Conservation (phyloP, 1,140 invertebrate genomes). For the Triops cancriformis region DNA sequence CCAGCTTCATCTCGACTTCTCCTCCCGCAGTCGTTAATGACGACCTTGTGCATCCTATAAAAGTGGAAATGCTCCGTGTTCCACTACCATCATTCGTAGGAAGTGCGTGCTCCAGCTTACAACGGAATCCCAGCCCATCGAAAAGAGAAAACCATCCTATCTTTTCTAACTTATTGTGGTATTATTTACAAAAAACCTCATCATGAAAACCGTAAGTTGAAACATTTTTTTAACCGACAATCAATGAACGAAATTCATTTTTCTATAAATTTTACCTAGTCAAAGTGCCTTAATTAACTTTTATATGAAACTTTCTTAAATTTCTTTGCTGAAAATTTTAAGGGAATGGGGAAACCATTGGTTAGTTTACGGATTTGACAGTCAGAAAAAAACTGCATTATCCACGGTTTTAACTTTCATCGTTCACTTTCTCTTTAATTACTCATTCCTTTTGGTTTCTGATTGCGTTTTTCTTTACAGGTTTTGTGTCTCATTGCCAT, state of each 20-base stretch:
- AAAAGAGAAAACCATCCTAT: background rate
- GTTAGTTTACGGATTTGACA: background rate
- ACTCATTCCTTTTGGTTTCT: background rate
- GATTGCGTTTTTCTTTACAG: background rate
- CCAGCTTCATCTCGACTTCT: background rate
- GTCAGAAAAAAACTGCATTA: background rate
- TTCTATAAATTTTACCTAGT: too few relatives aligned
- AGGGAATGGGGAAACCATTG: too few relatives aligned
- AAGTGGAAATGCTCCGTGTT: background rate
- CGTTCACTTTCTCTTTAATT: background rate
- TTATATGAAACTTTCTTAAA: too few relatives aligned
- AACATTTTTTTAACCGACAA: too few relatives aligned
- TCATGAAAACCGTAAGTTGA: background rate
- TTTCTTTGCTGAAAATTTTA: too few relatives aligned
- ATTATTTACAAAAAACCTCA: background rate
- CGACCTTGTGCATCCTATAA: conserved; percentile 1
- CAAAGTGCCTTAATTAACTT: too few relatives aligned
- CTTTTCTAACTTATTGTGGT: background rate
- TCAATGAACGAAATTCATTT: too few relatives aligned
- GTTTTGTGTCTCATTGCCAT: background rate
- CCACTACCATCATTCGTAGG: background rate
- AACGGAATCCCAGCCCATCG: background rate
- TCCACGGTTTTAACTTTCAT: background rate
- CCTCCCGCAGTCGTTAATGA: background rate
- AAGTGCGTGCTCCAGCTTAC: background rate